These are phyloP conservation scores for Fulmarus glacialis DNA, from an alignment of 2,113 vertebrate species.

Conservation along the genomic window DNA sequence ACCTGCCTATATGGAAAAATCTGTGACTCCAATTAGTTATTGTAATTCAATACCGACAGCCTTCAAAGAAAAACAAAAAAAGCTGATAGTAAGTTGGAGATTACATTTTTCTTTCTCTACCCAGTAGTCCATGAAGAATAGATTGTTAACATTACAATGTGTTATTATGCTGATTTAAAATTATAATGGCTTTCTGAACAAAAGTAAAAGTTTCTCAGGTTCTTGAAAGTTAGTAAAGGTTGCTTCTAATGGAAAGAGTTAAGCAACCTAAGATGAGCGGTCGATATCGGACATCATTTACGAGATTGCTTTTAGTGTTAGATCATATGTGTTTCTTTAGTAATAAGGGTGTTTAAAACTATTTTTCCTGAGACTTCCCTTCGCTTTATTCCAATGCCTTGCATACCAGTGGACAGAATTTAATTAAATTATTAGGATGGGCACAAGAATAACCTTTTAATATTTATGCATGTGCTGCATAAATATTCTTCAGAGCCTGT, in stretches of 20 bases:
- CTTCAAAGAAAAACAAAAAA: neutral
- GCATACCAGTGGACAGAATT: neutral
- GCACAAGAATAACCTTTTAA: neutral
- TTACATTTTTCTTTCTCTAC: neutral
- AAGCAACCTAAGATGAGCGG: neutral
- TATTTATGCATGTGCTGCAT: neutral
- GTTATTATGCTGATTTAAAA: neutral
- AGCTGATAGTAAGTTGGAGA: neutral
- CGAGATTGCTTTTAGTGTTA: neutral
- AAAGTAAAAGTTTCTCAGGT: neutral
- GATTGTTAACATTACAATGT: neutral
- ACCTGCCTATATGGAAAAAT: neutral
- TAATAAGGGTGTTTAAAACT: neutral
- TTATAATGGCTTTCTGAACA: neutral
- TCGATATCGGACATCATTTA: accelerated
- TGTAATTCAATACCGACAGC: neutral
- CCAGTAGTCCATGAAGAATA: neutral
- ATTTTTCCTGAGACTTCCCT: neutral
- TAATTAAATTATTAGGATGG: neutral
- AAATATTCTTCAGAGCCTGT: neutral
- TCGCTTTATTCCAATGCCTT: neutral
- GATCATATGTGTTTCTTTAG: neutral
- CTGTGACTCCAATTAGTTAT: neutral
- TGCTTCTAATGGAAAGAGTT: neutral
- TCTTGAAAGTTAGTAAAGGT: neutral